Conservation (phyloP, 1,140 invertebrate genomes). For the Dysdera silvatica region DNA sequence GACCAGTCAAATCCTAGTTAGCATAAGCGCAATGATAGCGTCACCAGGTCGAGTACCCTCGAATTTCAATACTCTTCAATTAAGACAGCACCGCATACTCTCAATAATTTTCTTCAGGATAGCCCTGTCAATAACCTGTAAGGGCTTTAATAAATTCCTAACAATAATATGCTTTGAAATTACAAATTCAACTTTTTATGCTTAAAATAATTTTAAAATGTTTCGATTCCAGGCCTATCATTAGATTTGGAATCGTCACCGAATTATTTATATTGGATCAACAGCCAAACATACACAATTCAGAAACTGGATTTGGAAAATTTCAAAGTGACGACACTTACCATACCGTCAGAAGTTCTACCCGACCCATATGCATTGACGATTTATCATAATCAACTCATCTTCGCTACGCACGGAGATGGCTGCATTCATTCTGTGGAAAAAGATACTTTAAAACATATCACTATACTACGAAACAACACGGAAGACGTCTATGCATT, state of each 20-base stretch:
- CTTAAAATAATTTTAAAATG: conserved; percentile 14
- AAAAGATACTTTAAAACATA: conserved; percentile 46
- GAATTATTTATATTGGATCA: conserved; percentile 59
- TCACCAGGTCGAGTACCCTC: too few species aligned
- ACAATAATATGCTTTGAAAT: not conserved
- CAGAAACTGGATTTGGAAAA: conserved; percentile 55
- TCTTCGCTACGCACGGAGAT: conserved; percentile 54
- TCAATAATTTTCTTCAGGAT: too few species aligned
- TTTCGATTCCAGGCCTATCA: conserved; percentile 47
- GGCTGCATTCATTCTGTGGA: conserved; percentile 52
- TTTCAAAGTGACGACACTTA: conserved; percentile 44
- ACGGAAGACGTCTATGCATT: conserved; percentile 58
- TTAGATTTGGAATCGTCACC: conserved; percentile 52
- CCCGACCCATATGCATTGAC: conserved; percentile 51
- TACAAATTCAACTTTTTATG: not conserved
- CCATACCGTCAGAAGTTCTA: conserved; percentile 32
- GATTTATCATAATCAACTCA: conserved; percentile 51
- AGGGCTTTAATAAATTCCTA: too few species aligned
- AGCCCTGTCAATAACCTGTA: too few species aligned
- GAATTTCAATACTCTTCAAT: too few species aligned
- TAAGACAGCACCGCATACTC: too few species aligned
- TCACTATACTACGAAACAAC: conserved; percentile 50
- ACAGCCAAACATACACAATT: conserved; percentile 46
- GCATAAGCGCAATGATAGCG: too few species aligned
- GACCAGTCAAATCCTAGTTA: too few species aligned